These are phyloP conservation scores for Barnardius zonarius DNA, from an alignment of 2,113 vertebrate species.

Conservation along the genomic window DNA sequence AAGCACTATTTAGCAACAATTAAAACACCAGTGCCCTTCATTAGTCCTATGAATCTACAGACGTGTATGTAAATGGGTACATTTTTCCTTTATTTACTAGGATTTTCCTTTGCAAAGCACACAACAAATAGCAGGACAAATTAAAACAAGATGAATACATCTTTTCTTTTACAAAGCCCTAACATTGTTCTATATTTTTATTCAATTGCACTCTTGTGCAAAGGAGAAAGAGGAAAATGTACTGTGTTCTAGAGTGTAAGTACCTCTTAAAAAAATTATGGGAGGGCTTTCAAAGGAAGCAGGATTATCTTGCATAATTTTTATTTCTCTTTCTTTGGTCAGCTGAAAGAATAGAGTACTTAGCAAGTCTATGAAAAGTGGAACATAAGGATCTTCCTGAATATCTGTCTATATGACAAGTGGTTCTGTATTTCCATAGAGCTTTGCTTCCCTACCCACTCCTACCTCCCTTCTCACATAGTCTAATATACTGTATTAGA, in stretches of 20 bases:
- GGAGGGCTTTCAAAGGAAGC: neutral
- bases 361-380: neutral
- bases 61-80: accelerated
- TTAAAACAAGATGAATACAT: neutral
- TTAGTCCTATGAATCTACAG: neutral
- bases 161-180: neutral
- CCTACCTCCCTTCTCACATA: neutral
- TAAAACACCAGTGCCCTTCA: neutral
- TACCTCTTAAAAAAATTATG: neutral
- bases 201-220: neutral
- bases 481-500: neutral
- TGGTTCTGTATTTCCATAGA: neutral
- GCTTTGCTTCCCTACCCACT: neutral
- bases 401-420: neutral
- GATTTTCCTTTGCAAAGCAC: neutral
- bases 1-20: neutral
- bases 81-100: neutral
- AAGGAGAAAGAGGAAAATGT: neutral
- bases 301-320: neutral
- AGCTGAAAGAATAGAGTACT: neutral
- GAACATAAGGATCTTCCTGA: neutral
- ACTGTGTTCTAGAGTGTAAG: neutral
- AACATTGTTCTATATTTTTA: neutral
- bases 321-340: neutral
- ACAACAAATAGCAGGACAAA: neutral